phyloP scores from a whole-genome alignment of 2,888 invertebrate genomes.

The Acleris cristana region DNA sequence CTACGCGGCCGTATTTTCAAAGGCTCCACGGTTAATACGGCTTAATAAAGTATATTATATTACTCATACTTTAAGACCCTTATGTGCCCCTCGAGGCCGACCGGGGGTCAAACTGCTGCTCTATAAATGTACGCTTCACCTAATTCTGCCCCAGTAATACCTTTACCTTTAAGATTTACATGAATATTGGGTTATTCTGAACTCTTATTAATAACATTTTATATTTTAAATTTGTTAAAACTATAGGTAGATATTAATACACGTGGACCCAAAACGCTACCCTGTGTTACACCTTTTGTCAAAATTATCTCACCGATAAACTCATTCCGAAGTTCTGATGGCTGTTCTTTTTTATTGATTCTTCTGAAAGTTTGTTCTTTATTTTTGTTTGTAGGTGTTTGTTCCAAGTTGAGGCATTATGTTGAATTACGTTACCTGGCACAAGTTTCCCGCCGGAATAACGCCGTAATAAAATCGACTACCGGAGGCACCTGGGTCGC shows the following conservation, averaged over 20 bases:
- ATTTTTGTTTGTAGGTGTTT: slow-evolving; percentile 12
- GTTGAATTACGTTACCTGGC: slow-evolving; percentile 15
- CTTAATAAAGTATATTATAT: slow-evolving; percentile 35
- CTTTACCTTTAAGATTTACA: not conserved
- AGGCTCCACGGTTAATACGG: slow-evolving; percentile 18
- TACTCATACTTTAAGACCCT: slow-evolving; percentile 32
- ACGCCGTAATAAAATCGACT: slow-evolving; percentile 14
- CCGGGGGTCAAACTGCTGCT: slow-evolving; percentile 22
- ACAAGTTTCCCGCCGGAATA: slow-evolving; percentile 1
- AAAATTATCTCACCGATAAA: slow-evolving; percentile 10
- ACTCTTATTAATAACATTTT: not conserved
- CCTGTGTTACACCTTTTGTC: slow-evolving; percentile 7
- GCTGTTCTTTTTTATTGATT: slow-evolving; percentile 23
- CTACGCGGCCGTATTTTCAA: not conserved
- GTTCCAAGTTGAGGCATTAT: slow-evolving; percentile 12
- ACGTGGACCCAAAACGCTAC: not conserved
- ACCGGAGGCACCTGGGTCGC: slow-evolving; percentile 11
- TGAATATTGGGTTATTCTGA: not conserved
- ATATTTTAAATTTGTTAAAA: not conserved
- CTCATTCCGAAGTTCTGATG: slow-evolving; percentile 25
- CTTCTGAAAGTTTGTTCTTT: slow-evolving; percentile 8
- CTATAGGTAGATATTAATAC: not conserved
- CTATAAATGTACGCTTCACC: slow-evolving; percentile 13
- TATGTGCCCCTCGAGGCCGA: slow-evolving; percentile 14
- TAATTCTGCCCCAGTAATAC: not conserved